phyloP scores from a whole-genome alignment of 2,113 vertebrate genomes.

The Hyla sarda region DNA sequence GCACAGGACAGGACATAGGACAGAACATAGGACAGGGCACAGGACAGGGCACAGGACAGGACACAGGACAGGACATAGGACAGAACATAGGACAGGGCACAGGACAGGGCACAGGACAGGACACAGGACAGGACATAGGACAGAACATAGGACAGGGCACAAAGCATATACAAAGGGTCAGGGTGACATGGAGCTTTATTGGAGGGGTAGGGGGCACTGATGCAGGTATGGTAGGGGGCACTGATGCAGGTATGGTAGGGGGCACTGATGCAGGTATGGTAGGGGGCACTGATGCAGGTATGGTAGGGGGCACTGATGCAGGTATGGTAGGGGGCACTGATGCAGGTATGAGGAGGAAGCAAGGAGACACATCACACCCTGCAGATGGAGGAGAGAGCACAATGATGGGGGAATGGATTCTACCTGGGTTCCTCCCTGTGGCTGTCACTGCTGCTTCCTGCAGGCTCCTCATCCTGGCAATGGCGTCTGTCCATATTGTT shows the following conservation, averaged over 20 bases:
- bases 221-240: not conserved
- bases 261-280: not conserved
- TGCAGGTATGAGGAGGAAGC: not conserved
- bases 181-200: not conserved
- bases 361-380: not conserved
- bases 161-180: no score
- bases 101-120: no score
- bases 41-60: no score
- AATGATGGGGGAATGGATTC: not conserved
- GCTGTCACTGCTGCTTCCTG: constrained; percentile 37
- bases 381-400: constrained; percentile 26
- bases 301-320: not conserved
- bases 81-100: no score
- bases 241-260: not conserved
- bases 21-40: no score
- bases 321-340: not conserved
- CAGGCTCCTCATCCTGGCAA: constrained; percentile 23
- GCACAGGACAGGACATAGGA: no score
- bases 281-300: not conserved
- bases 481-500: constrained; percentile 50
- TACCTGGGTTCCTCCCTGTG: constrained; percentile 53
- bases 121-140: no score
- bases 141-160: no score
- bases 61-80: no score
- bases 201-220: not conserved